Conservation (phyloP, 2,113 vertebrate genomes). For the Pangasianodon gigas region DNA sequence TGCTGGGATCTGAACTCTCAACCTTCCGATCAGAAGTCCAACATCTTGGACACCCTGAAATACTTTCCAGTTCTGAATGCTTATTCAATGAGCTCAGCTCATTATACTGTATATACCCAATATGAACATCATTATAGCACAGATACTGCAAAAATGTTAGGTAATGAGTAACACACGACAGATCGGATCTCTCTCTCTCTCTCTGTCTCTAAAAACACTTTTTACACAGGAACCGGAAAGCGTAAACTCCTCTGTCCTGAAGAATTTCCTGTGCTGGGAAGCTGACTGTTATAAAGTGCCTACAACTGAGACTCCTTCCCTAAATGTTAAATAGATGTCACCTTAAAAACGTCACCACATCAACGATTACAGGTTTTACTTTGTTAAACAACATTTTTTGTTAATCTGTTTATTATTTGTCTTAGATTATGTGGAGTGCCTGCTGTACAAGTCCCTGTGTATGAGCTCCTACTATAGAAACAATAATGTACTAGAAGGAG, state of each 20-base stretch:
- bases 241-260: background rate
- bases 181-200: background rate
- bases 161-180: background rate
- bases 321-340: background rate
- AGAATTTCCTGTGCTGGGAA: background rate
- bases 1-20: too few species aligned
- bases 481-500: background rate
- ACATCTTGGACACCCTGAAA: too few species aligned
- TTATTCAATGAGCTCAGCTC: too few species aligned
- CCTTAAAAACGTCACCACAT: too few species aligned
- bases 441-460: background rate
- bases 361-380: background rate
- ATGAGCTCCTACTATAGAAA: background rate
- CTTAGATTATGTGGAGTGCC: too few species aligned
- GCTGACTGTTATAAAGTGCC: background rate
- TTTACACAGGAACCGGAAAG: too few species aligned
- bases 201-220: too few species aligned
- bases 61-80: too few species aligned
- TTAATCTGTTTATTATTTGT: too few species aligned
- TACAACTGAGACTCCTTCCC: background rate
- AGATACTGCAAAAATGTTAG: background rate
- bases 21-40: too few species aligned
- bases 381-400: too few species aligned
- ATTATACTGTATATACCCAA: background rate
- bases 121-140: background rate